Evolutionary conservation across 2,888 invertebrate species (phyloP).

Genomic region (Uloborus plumipes): DNA sequence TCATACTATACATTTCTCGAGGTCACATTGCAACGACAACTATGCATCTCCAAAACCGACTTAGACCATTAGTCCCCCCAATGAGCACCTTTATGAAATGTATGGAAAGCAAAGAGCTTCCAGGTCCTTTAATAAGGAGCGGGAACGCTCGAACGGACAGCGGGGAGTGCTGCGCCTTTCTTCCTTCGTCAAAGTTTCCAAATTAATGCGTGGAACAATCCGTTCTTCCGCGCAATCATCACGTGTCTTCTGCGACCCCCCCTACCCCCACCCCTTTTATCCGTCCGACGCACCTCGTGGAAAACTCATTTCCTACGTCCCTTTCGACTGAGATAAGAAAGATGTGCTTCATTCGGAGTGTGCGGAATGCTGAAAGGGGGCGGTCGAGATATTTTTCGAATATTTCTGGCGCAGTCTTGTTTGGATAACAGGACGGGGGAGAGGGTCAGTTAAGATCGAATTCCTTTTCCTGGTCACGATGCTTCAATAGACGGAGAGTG

Average conservation of each 20-base stretch:
- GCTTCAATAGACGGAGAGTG: background rate
- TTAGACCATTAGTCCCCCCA: conserved; percentile 6
- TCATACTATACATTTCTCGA: too few relatives aligned
- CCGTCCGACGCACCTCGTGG: conserved; percentile 37
- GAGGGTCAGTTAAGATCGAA: conserved; percentile 36
- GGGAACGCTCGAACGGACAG: conserved; percentile 28
- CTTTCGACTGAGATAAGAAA: conserved; percentile 20
- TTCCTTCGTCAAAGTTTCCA: conserved; percentile 49
- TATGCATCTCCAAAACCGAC: background rate
- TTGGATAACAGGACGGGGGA: background rate
- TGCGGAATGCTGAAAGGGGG: conserved; percentile 6
- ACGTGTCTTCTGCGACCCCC: conserved; percentile 21
- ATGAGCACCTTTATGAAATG: background rate
- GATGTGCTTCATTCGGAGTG: conserved; percentile 15
- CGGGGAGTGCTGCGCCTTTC: conserved; percentile 14
- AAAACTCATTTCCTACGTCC: conserved; percentile 51
- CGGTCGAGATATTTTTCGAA: background rate
- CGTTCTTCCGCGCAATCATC: conserved; percentile 50
- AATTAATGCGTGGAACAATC: conserved; percentile 54
- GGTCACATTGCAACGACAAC: too few relatives aligned
- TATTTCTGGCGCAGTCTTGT: conserved; percentile 6
- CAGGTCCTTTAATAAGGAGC: conserved; percentile 41
- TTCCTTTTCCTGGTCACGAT: conserved; percentile 48
- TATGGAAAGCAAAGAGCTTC: conserved; percentile 19
- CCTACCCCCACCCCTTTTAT: conserved; percentile 11